These are phyloP conservation scores for Rhinophrynus dorsalis DNA, from an alignment of 2,797 vertebrate genomes.

Conservation along the genomic window DNA sequence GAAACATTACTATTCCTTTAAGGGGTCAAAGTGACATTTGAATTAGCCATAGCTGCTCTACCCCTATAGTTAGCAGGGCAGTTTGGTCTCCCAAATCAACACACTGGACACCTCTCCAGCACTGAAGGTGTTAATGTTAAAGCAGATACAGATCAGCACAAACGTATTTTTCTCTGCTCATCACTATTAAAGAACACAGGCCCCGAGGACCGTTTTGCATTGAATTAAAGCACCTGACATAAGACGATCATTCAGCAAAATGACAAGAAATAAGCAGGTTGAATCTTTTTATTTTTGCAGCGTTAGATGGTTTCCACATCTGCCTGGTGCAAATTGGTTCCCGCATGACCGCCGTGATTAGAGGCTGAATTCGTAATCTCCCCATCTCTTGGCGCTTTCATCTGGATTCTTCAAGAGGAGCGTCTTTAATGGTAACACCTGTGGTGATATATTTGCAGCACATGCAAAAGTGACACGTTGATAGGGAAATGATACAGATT, in stretches of 20 bases:
- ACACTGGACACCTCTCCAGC: too few relatives aligned
- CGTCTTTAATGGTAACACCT: conserved; percentile 30
- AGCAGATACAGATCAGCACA: too few relatives aligned
- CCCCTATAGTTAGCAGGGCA: too few relatives aligned
- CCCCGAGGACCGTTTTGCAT: background rate
- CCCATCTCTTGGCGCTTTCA: conserved; percentile 19
- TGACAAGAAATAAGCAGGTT: background rate
- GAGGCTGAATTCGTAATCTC: conserved; percentile 18
- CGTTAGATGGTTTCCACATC: conserved; percentile 27
- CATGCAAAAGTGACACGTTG: conserved; percentile 14
- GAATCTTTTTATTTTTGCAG: conserved; percentile 21
- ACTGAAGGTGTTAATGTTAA: too few relatives aligned
- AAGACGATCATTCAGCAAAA: background rate
- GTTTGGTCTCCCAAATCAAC: too few relatives aligned
- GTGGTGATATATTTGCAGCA: background rate
- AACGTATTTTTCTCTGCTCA: background rate
- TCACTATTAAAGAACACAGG: conserved; percentile 10
- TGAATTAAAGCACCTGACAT: background rate
- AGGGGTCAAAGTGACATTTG: too few relatives aligned
- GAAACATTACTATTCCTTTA: too few relatives aligned
- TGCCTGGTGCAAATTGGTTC: conserved; percentile 38
- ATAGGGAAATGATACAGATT: conserved; percentile 26
- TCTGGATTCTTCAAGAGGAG: conserved; percentile 24
- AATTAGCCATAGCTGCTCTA: too few relatives aligned
- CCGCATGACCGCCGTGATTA: conserved; percentile 30